Evolutionary conservation across 2,888 invertebrate genomes (phyloP).

Genomic region (Apamea epomidion): DNA sequence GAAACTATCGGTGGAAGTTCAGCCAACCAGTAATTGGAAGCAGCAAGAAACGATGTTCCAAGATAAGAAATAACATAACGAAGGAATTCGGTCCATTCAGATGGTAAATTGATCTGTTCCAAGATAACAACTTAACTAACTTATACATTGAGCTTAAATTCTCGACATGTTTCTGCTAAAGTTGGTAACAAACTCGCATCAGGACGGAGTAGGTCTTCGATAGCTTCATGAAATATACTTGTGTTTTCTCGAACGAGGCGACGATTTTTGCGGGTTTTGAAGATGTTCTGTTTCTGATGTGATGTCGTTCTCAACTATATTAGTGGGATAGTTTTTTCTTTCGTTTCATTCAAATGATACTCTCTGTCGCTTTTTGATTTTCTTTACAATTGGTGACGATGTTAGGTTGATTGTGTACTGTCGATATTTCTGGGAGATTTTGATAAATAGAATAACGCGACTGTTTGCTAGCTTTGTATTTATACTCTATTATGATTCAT

Average conservation of each 20-base stretch:
- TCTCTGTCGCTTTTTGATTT: slow-evolving; percentile 10
- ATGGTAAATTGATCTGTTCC: slow-evolving; percentile 49
- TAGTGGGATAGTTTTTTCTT: slow-evolving; percentile 13
- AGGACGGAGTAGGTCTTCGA: slow-evolving; percentile 24
- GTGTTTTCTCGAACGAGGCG: slow-evolving; percentile 35
- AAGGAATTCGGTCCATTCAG: slow-evolving; percentile 36
- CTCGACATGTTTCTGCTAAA: slow-evolving; percentile 45
- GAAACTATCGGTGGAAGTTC: slow-evolving; percentile 48
- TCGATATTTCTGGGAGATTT: no score
- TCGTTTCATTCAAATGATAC: slow-evolving; percentile 8
- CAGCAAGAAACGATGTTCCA: slow-evolving; percentile 16
- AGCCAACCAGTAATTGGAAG: slow-evolving; percentile 43
- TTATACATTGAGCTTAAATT: slow-evolving; percentile 56
- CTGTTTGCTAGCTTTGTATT: not conserved
- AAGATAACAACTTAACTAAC: slow-evolving; percentile 53
- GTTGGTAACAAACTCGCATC: slow-evolving; percentile 51
- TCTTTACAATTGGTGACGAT: not conserved
- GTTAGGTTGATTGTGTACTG: no score
- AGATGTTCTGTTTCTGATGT: not conserved
- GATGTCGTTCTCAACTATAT: slow-evolving; percentile 17
- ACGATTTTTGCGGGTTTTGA: slow-evolving; percentile 2
- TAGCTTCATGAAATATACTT: slow-evolving; percentile 40
- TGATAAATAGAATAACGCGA: not conserved
- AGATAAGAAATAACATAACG: slow-evolving; percentile 49
- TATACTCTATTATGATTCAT: not conserved